A percentile compares a stretch with the other conserved stretches of the same genome.
Conservation (phyloP, 1,140 invertebrate species). For the Diprion similis region DNA sequence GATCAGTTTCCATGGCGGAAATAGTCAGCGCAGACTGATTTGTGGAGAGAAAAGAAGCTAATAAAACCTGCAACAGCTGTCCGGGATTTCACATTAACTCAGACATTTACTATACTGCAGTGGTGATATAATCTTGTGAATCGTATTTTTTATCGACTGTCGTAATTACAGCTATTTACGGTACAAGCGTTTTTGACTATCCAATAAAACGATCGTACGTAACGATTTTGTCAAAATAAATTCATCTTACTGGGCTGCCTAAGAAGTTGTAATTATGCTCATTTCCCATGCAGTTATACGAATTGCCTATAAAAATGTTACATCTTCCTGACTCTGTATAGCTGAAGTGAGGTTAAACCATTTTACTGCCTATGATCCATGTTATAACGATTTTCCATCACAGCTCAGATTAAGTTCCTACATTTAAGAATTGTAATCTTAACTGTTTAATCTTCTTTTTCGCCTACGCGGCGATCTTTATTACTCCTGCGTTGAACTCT, state of each 20-base stretch:
- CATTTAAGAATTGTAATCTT: too few species aligned
- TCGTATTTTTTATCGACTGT: not conserved
- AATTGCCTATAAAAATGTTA: too few species aligned
- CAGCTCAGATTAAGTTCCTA: too few species aligned
- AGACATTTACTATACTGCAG: not conserved
- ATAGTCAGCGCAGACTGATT: too few species aligned
- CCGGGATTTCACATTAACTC: not conserved
- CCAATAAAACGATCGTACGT: not conserved
- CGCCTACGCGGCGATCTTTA: not conserved
- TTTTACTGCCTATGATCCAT: too few species aligned
- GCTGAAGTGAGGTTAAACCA: too few species aligned
- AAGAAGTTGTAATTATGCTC: not conserved
- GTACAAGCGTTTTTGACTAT: not conserved
- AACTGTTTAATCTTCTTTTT: too few species aligned
- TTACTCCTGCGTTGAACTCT: too few species aligned
- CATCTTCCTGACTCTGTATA: too few species aligned
- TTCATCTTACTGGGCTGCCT: not conserved
- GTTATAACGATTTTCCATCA: too few species aligned
- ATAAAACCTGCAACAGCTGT: not conserved
- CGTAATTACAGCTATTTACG: not conserved
- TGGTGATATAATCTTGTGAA: not conserved
- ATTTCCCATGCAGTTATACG: not conserved
- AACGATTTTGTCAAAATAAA: not conserved
- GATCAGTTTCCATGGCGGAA: too few species aligned
- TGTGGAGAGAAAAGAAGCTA: too few species aligned